Base-by-base conservation (phyloP, 2,797 vertebrate genomes). In the Phoebastria nigripes region DNA sequence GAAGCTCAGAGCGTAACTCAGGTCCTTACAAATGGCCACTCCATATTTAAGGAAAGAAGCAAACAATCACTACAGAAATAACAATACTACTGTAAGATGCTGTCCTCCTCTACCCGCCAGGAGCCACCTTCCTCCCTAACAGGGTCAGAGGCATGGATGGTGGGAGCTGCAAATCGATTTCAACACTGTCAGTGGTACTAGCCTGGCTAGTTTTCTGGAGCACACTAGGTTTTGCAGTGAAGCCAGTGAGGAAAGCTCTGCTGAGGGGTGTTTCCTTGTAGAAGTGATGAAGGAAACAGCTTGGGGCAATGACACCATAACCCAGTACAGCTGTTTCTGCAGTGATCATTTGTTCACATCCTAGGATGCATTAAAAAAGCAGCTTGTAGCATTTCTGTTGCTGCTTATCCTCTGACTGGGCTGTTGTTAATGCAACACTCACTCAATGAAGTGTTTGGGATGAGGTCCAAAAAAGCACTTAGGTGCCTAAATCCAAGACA, bases 401-500 rank as follows among this genome's bases (percentile, higher is more conserved):
- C 81, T 96, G 84, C 89, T 94, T 95, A 83, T 92, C 72, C 93
- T 78, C 72, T 35, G 78, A 10, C 83, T 55, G 66, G 78, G 79
- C 82, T 94, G 76, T 79, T 89, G 76, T 88, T 94, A 95, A 81
- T 83, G 87, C 91, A 96, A 78, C 82, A 91, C 91, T 96, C 92
- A 52, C 61, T 93, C 93, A 96, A 94, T 94, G 95, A 97, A 91
- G 96, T 97, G 92, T 95, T 97, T 94, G 89, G 95, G 96, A 94
- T 41, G 42, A 90, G 46, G 31, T 93, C 96, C 95, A 96, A 93
- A 74, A 95, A 76, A 91, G 54, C 93, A 91, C 89, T 96, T 96
- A 88, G 91, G 91, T 94, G 65, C 82, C 84, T 95, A 96, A 97
- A 90, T 93, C 87, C 76, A 81, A 88, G 93, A 82, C 59, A 92